Evolutionary conservation across 37 sponge, comb jelly and placozoan genomes (phyloP), one percentile per base, ranked within the genome.

Genomic region (Bolinopsis microptera): DNA sequence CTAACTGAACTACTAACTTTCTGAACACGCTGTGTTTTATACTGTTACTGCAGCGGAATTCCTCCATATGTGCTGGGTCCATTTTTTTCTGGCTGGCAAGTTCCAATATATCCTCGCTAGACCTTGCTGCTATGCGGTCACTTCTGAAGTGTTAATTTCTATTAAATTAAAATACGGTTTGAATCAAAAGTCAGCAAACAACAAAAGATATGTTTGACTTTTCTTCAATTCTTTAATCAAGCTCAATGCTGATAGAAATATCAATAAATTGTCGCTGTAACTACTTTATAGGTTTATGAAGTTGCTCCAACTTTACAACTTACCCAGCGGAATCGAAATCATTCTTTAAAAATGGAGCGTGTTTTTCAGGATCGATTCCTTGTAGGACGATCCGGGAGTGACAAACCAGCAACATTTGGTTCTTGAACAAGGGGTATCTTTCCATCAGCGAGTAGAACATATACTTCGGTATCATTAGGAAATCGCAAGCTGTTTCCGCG

Each of bases 51-150:
- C 61, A 30, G 13, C 90, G 34, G 90, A 86, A 86, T 48, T 86
- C 61, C 30, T 86, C 30, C 90, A 86, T 41, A 1, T 22, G 22
- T 1, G 24, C 61, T 24, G 41, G 41, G 24, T 86, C 90, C 27
- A 86, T 9, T 86, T 38, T 35, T 8, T 27, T 24, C 26, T 86
- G 90, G 26, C 90, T 86, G 40, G 90, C 90, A 0, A 86, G 90
- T 41, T 86, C 90, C 90, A 86, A 25, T n/a, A 86, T 86, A 40
- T 86, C 90, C 23, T 86, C 90, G 36, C 90, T 86, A 3, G 90
- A 86, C 24, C 25, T 34, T n/a, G 25, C 32, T 35, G 90, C 90
- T 28, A 36, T 86, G 48, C 61, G 32, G 31, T 86, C 90, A 23
- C 22, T n/a, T 41, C 90, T 86, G 26, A n/a, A 13, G 21, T 22